Base-by-base conservation (phyloP, 2,888 invertebrate genomes). In the Pseudoips prasinana region DNA sequence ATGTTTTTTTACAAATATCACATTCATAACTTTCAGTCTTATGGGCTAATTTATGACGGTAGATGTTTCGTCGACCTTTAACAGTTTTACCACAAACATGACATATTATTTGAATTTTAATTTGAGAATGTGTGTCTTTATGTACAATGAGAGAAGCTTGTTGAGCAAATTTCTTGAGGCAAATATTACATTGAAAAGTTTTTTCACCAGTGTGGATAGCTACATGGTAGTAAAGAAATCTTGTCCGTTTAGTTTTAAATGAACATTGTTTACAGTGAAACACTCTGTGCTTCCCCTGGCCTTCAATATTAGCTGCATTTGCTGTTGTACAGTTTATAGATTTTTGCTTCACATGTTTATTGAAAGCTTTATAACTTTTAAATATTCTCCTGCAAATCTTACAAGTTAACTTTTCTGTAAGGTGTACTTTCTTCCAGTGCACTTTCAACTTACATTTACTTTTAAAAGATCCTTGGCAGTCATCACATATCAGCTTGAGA, bases 11-110 rank as follows among this genome's bases (percentile, higher is more conserved):
- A 28, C 57, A 57, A 7, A 58, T 18, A 11, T 48, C 46, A 11
- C 57, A 57, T 25, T 58, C 34, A 1, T 42, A 37, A 0, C 19
- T 22, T 6, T 25, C 29, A 0, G 46, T 29, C 0, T 39, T 53
- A 18, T 86, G 85, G 1, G 30, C 35, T 46, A 46, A 59, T 17
- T 84, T 46, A 26, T 86, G 86, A 8, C 63, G 58, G 19, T 80
- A 77, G 0, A 72, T 58, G 36, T 47, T 60, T 5, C 39, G 46
- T 0, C 81, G 67, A 0, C 84, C 81, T 39, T 58, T 64, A 0
- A 84, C 33, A 24, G 53, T 40, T 54, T 81, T 82, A 0, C 86
- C 86, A 25, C 86, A 86, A 10, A 60, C 64, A 3, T 79, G 71
- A 35, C 86, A 86, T 1, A 77, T 78, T 2, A 67, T 56, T 51